Conservation (phyloP, 1,140 invertebrate species). For the Drosophila sucinea region DNA sequence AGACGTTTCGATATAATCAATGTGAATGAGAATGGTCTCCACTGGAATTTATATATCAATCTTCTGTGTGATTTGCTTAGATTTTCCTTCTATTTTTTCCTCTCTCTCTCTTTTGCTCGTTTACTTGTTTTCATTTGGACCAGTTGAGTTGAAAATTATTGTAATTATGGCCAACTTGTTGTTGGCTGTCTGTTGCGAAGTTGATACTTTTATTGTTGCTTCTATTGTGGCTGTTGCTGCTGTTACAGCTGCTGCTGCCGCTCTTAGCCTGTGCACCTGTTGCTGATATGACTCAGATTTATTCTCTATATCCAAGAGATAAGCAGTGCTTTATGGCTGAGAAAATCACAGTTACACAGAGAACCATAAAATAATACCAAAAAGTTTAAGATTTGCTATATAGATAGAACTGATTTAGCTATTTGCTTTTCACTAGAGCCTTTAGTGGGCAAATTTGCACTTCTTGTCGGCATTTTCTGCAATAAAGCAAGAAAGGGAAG, state of each 20-base stretch:
- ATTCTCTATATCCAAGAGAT: constrained; percentile 7
- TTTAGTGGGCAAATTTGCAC: too few relatives aligned
- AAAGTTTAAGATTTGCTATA: too few relatives aligned
- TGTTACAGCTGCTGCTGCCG: constrained; percentile 1
- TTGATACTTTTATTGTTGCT: background rate
- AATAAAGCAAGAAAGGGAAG: too few relatives aligned
- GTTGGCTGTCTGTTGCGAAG: constrained; percentile 13
- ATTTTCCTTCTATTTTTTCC: constrained; percentile 13
- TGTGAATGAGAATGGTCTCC: too few relatives aligned
- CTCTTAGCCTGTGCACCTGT: constrained; percentile 50
- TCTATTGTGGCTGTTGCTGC: constrained; percentile 13
- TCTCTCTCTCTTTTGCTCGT: constrained; percentile 7
- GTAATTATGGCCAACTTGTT: constrained; percentile 66
- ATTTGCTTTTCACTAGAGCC: too few relatives aligned
- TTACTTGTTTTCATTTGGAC: constrained; percentile 62
- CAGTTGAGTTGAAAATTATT: constrained; percentile 72
- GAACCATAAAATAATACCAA: background rate
- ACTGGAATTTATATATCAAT: constrained; percentile 6
- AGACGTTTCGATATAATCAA: background rate
- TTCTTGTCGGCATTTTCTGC: too few relatives aligned
- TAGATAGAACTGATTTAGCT: too few relatives aligned
- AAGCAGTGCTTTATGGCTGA: constrained; percentile 25
- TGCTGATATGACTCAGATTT: constrained; percentile 48
- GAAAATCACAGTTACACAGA: background rate
- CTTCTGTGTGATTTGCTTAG: background rate